Percentiles rank a stretch among this genome's conserved stretches.
Conservation (phyloP, 64 coral and sea anemone genomes). For the Pachyseris speciosa region DNA sequence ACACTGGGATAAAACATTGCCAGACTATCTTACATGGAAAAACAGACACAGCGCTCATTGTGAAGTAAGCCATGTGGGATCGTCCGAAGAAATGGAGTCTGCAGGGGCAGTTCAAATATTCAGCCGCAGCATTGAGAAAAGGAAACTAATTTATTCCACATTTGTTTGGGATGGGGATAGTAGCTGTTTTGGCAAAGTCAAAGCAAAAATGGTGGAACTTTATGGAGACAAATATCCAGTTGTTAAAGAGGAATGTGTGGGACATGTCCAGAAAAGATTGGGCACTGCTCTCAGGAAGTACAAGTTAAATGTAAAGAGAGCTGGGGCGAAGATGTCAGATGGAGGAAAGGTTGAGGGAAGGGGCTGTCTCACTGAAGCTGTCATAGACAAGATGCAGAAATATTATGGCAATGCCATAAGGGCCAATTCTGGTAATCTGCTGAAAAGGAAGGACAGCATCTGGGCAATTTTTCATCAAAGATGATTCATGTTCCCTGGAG, state of each 20-base stretch:
- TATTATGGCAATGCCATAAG: constrained; percentile 29
- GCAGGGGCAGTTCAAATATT: constrained; percentile 2
- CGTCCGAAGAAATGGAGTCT: constrained; percentile 35
- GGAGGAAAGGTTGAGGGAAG: constrained; percentile 7
- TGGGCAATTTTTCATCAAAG: too few relatives aligned
- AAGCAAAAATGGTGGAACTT: neutral
- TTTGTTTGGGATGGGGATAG: constrained; percentile 66
- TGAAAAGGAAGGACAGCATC: too few relatives aligned
- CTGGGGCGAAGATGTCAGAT: constrained; percentile 27
- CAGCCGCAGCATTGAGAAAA: neutral
- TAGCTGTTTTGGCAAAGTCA: constrained; percentile 57
- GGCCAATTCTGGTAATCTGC: neutral
- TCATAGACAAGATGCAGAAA: too few relatives aligned
- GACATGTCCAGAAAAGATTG: too few relatives aligned
- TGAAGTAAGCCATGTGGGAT: constrained; percentile 5
- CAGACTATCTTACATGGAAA: constrained; percentile 12
- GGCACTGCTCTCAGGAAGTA: constrained; percentile 52
- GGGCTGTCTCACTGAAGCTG: constrained; percentile 30
- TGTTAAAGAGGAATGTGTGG: too few relatives aligned
- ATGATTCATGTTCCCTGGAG: neutral
- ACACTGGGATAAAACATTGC: neutral
- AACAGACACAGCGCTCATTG: neutral
- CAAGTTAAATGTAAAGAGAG: constrained; percentile 32
- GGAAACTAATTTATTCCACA: constrained; percentile 3
- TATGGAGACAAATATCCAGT: constrained; percentile 23